phyloP scores from a whole-genome alignment of 2,797 vertebrate genomes.

The Poecile montanus region DNA sequence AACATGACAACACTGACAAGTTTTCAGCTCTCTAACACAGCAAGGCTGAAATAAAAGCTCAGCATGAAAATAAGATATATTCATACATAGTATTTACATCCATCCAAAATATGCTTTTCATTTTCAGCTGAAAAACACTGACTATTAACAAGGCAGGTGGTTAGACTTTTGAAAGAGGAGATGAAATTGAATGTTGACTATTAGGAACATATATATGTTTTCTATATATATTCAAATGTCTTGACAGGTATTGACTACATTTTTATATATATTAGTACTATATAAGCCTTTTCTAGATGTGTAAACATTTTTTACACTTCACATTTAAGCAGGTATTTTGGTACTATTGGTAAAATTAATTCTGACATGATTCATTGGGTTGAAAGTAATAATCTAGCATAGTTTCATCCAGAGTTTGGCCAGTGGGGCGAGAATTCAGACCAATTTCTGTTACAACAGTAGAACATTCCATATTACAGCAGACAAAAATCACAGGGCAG shows the following conservation, averaged over 20 bases:
- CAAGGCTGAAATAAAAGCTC: slow-evolving; percentile 62
- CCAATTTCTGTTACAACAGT: not conserved
- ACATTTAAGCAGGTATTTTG: not conserved
- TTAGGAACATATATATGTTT: not conserved
- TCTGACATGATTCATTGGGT: not conserved
- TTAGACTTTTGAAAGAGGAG: slow-evolving; percentile 22
- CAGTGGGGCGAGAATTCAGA: not conserved
- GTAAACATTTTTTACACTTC: not conserved
- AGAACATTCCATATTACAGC: slow-evolving; percentile 14
- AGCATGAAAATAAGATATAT: slow-evolving; percentile 68
- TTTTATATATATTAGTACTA: not conserved
- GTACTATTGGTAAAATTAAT: not conserved
- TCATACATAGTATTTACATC: slow-evolving; percentile 19
- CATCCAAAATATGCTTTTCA: slow-evolving; percentile 39
- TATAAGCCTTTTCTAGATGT: not conserved
- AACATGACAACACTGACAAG: slow-evolving; percentile 63
- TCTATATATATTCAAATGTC: not conserved
- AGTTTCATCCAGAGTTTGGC: not conserved
- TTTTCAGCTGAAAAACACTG: not conserved
- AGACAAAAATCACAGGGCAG: not conserved
- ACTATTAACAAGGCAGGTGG: not conserved
- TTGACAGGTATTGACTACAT: not conserved
- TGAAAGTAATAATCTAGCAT: slow-evolving; percentile 7
- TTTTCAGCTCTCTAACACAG: slow-evolving; percentile 71
- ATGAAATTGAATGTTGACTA: not conserved